Percentiles rank a stretch among this genome's conserved stretches.
These are phyloP conservation scores for Stenotaenia linearis DNA, from an alignment of 2,888 invertebrate species.

Conservation along the genomic window DNA sequence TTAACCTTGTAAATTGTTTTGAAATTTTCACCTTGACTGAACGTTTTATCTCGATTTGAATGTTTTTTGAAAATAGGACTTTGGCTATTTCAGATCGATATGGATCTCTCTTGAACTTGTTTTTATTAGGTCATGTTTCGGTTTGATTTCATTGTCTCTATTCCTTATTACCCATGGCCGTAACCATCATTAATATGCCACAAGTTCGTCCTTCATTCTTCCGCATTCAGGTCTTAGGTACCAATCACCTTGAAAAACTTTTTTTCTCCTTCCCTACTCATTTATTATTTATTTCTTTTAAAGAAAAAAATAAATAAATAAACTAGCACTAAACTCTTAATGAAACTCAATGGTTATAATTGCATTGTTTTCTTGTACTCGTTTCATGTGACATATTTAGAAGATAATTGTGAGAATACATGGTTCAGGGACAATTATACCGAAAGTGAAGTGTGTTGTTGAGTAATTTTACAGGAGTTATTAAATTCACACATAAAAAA, in stretches of 20 bases:
- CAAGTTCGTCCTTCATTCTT: not conserved
- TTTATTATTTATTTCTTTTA: not conserved
- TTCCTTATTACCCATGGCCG: too few species aligned
- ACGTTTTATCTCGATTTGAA: not conserved
- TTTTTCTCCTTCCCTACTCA: too few species aligned
- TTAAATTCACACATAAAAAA: too few species aligned
- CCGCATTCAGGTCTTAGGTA: not conserved
- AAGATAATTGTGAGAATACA: conserved; percentile 1
- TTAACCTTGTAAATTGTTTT: not conserved
- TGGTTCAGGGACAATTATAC: not conserved
- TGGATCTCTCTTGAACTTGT: too few species aligned
- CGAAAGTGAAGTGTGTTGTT: not conserved
- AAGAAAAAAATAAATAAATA: not conserved
- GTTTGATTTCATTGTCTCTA: too few species aligned
- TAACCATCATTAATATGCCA: too few species aligned
- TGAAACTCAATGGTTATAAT: not conserved
- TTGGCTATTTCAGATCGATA: not conserved
- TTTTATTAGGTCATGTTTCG: too few species aligned
- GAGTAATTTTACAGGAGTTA: not conserved
- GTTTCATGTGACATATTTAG: not conserved
- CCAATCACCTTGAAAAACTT: not conserved
- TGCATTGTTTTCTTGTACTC: not conserved
- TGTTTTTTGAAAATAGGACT: not conserved
- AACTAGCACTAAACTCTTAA: not conserved
- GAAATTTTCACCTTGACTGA: not conserved